Evolutionary conservation across 2,888 invertebrate genomes (phyloP).

Genomic region (Aphodius sticticus): DNA sequence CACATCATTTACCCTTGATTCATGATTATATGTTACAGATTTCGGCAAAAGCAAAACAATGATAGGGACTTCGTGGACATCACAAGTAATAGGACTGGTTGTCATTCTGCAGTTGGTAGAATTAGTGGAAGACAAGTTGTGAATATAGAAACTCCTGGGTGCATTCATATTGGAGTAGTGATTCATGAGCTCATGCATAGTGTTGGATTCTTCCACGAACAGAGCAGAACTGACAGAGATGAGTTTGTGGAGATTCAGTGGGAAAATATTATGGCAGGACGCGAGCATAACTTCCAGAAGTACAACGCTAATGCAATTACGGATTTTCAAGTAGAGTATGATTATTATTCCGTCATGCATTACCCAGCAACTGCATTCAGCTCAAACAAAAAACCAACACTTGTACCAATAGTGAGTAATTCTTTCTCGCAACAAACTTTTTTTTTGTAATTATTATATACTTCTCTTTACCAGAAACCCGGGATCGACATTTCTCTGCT

Average conservation of each 20-base stretch:
- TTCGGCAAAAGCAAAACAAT: slow-evolving; percentile 67
- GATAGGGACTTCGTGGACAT: slow-evolving; percentile 77
- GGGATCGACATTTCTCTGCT: neutral
- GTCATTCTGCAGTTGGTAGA: slow-evolving; percentile 83
- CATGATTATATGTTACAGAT: slow-evolving; percentile 54
- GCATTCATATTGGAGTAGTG: slow-evolving; percentile 77
- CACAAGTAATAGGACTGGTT: slow-evolving; percentile 74
- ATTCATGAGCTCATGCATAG: slow-evolving; percentile 84
- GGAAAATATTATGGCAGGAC: slow-evolving; percentile 67
- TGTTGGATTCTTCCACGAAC: slow-evolving; percentile 82
- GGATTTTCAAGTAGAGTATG: slow-evolving; percentile 76
- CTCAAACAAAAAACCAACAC: slow-evolving; percentile 73
- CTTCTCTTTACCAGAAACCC: neutral
- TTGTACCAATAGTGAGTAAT: slow-evolving; percentile 49
- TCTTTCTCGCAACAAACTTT: neutral
- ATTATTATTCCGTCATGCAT: slow-evolving; percentile 85
- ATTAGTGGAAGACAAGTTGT: slow-evolving; percentile 74
- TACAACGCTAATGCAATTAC: slow-evolving; percentile 64
- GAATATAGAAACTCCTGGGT: slow-evolving; percentile 79
- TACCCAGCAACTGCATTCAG: slow-evolving; percentile 82
- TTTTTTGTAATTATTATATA: neutral
- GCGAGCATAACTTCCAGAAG: slow-evolving; percentile 63
- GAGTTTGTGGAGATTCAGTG: slow-evolving; percentile 71
- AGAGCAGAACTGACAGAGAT: slow-evolving; percentile 80
- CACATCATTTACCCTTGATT: neutral